Evolutionary conservation across 2,113 vertebrate species (phyloP).

Genomic region (Regulus satrapa): DNA sequence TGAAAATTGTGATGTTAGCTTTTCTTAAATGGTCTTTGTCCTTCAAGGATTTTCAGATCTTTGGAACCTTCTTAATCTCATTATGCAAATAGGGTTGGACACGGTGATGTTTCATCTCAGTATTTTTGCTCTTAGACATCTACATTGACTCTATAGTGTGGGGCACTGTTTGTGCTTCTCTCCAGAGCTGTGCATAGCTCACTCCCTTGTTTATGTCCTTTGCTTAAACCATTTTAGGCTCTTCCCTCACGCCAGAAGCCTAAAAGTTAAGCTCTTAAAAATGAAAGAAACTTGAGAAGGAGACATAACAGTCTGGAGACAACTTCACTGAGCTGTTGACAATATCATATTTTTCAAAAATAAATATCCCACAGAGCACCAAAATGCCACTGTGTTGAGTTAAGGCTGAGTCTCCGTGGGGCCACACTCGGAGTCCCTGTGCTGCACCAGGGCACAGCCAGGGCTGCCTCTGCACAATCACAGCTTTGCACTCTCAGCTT

Average conservation of each 20-base stretch:
- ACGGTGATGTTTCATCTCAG: not conserved
- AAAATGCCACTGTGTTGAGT: not conserved
- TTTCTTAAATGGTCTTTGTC: not conserved
- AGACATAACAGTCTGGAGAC: slow-evolving; percentile 64
- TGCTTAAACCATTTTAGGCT: slow-evolving; percentile 16
- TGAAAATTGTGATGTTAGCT: rapidly evolving
- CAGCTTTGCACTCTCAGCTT: not conserved
- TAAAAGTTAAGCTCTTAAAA: slow-evolving; percentile 61
- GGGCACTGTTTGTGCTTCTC: not conserved
- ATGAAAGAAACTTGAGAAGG: slow-evolving; percentile 58
- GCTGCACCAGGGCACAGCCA: not conserved
- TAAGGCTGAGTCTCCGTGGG: not conserved
- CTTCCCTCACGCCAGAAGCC: not conserved
- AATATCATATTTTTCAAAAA: slow-evolving; percentile 58
- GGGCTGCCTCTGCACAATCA: not conserved
- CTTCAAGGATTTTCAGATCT: not conserved
- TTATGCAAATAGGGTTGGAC: not conserved
- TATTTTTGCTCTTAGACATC: not conserved
- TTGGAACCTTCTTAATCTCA: not conserved
- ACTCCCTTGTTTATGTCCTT: not conserved
- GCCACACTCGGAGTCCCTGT: not conserved
- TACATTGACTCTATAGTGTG: not conserved
- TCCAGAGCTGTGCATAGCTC: not conserved
- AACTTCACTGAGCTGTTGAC: slow-evolving; percentile 42
- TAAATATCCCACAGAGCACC: slow-evolving; percentile 23